These are phyloP conservation scores for Pecten maximus DNA, from an alignment of 2,888 invertebrate species.

Conservation along the genomic window DNA sequence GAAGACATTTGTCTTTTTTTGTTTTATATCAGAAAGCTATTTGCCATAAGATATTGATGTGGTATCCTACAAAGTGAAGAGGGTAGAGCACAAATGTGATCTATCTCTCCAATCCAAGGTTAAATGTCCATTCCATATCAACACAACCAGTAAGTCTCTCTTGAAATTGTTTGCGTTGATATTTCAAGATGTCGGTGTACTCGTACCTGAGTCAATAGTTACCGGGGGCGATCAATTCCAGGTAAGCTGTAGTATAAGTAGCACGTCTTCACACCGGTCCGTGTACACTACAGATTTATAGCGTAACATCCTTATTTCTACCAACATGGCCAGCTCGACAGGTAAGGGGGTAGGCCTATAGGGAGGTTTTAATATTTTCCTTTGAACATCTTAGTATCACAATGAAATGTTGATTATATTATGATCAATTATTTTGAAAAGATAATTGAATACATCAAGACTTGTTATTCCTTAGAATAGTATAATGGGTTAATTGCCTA, in stretches of 20 bases:
- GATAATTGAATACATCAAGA: no score
- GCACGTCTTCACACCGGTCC: background rate
- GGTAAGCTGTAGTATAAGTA: background rate
- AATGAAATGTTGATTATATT: no score
- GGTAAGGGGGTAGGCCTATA: background rate
- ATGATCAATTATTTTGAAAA: no score
- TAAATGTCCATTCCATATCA: background rate
- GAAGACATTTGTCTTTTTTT: background rate
- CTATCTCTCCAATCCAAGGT: background rate
- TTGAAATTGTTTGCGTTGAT: background rate
- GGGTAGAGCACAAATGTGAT: background rate
- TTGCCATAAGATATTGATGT: background rate
- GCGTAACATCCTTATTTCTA: background rate
- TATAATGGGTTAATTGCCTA: no score
- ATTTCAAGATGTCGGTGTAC: constrained; percentile 5
- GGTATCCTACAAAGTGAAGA: background rate
- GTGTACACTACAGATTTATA: background rate
- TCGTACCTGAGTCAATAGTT: background rate
- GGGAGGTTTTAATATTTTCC: background rate
- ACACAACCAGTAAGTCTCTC: background rate
- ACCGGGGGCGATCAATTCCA: background rate
- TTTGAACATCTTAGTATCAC: background rate
- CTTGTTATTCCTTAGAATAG: no score
- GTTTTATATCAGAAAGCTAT: background rate
- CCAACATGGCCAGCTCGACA: background rate